These are phyloP conservation scores for Sepiola atlantica DNA, from an alignment of 2,888 invertebrate genomes.

Conservation along the genomic window DNA sequence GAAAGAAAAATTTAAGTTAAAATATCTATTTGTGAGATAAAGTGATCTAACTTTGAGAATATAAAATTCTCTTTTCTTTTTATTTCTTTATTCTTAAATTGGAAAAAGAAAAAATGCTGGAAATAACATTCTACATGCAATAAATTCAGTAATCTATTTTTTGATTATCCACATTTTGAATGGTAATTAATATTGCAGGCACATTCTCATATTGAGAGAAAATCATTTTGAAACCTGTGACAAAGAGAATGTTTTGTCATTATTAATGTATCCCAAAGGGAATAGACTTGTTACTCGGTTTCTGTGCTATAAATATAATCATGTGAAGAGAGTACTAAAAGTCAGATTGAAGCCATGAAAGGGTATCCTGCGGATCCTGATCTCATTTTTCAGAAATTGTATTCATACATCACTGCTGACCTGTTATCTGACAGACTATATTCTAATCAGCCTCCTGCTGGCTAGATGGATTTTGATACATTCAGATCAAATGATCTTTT, in stretches of 20 bases:
- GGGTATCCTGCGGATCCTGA: not conserved
- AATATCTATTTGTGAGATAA: no score
- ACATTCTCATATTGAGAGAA: not conserved
- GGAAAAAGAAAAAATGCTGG: not conserved
- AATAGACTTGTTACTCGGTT: not conserved
- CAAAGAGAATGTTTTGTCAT: not conserved
- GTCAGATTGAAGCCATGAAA: not conserved
- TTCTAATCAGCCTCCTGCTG: constrained; percentile 3
- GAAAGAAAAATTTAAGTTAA: no score
- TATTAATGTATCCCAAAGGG: not conserved
- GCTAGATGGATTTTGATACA: not conserved
- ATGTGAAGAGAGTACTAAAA: not conserved
- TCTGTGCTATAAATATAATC: constrained; percentile 4
- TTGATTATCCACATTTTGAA: not conserved
- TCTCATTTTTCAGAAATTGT: not conserved
- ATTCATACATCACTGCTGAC: not conserved
- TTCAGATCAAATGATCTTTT: not conserved
- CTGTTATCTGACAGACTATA: constrained; percentile 15
- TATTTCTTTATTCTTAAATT: not conserved
- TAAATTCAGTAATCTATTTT: not conserved
- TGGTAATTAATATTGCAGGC: not conserved
- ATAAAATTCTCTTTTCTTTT: no score
- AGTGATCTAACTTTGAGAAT: no score
- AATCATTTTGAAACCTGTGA: not conserved
- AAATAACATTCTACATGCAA: not conserved